Conservation (phyloP, 37 sponge, comb jelly and placozoan species). For the Chondrilla cf. caribensis region DNA sequence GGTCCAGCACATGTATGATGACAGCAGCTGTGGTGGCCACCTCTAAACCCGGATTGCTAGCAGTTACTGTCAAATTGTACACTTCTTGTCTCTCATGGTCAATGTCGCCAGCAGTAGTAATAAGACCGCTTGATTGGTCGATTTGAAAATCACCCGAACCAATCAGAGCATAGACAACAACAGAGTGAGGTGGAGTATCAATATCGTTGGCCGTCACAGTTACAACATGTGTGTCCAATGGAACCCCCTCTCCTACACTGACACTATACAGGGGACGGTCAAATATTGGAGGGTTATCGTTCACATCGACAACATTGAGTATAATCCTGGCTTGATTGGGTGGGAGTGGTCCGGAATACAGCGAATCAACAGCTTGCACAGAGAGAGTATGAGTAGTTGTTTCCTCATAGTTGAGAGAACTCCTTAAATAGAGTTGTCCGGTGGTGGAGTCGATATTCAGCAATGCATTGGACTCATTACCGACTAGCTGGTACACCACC, state of each 20-base stretch:
- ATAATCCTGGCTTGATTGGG: not conserved
- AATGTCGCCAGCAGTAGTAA: not conserved
- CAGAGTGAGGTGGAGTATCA: not conserved
- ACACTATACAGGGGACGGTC: constrained; percentile 28
- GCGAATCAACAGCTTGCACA: not conserved
- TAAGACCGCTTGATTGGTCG: not conserved
- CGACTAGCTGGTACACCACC: not conserved
- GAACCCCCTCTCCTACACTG: constrained; percentile 34
- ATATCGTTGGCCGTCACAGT: constrained; percentile 26
- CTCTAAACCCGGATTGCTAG: not conserved
- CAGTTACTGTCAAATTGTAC: constrained; percentile 1
- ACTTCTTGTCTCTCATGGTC: not conserved
- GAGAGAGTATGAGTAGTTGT: not conserved
- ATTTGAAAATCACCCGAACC: not conserved
- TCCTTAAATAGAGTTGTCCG: not conserved
- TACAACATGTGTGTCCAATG: constrained; percentile 3
- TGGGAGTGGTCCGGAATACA: not conserved
- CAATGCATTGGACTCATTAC: not conserved
- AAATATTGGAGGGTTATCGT: constrained; percentile 40
- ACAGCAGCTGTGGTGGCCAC: not conserved
- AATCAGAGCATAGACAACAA: not conserved
- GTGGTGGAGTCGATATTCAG: not conserved
- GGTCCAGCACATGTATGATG: not conserved
- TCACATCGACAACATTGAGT: not conserved
- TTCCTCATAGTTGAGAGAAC: constrained; percentile 15